Base-by-base conservation (phyloP, 2,113 vertebrate species). In the Panurus biarmicus region DNA sequence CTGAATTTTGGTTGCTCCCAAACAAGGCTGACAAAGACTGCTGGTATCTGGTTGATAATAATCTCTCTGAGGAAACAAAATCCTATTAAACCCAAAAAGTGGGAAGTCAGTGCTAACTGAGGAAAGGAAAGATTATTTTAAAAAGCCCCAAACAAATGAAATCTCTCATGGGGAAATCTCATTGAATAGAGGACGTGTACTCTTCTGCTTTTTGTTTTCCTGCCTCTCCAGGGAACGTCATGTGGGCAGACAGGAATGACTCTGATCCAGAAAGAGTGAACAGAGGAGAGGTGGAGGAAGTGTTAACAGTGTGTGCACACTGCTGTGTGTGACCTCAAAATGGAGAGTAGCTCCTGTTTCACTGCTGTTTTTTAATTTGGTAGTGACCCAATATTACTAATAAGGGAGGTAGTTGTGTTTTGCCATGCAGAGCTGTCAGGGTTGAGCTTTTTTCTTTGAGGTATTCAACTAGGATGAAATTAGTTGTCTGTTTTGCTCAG, bases 301-400 rank as follows among this genome's bases (percentile, higher is more conserved):
- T 2, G 8, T 25, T 11, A 29, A 22, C 1, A 5, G 3, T 7
- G 19, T 17, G 11, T 6, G 28, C 14, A 20, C 26, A 2, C 23
- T 15, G 42, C 25, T 65, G 3, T 8, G 36, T 13, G 3, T 11
- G 35, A 24, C 19, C 35, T 64, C 12, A 10, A 24, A 67, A 31
- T 26, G 12, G 19, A 35, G 6, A 58, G 29, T 1, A 58, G 33
- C 40, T 65, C 60, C 20, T 50, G 40, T 65, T 76, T 26, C 15
- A 11, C 35, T 56, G 28, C 1, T 12, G 2, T 12, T 22, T 31
- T 29, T 77, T n/a, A 51, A 61, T 13, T 24, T 69, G 21, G n/a
- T 15, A 26, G 19, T 26, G 22, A 29, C 12, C 33, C 5, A 35
- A 28, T 33, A 20, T 20, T 40, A 18, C 6, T 47, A 40, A 22